These are phyloP conservation scores for Manis javanica DNA, from an alignment of 2,797 vertebrate species.

Conservation along the genomic window DNA sequence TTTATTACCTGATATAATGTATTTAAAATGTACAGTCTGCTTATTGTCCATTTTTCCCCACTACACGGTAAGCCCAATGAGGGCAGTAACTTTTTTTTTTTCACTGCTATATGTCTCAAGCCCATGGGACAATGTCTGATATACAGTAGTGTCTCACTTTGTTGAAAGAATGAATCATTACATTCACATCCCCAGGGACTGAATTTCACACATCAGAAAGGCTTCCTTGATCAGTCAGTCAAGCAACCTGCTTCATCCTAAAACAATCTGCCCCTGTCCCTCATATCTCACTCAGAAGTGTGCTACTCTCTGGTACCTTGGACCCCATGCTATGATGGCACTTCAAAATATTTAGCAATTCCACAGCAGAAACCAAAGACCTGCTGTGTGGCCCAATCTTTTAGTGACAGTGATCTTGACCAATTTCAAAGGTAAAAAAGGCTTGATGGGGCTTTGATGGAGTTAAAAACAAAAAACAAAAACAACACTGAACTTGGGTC, in stretches of 20 bases:
- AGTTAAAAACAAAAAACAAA: not conserved
- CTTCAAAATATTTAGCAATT: not conserved
- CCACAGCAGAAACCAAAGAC: conserved; percentile 13
- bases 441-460: not conserved
- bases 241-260: not conserved
- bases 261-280: not conserved
- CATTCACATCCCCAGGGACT: not conserved
- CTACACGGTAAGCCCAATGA: not conserved
- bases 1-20: not conserved
- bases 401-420: not conserved
- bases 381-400: not conserved
- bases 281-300: not conserved
- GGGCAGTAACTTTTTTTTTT: not conserved
- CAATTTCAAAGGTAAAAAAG: conserved; percentile 26
- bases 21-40: conserved; percentile 13
- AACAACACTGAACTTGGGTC: not conserved
- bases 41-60: not conserved
- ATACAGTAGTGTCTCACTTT: not conserved
- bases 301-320: not conserved
- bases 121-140: not conserved
- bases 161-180: not conserved
- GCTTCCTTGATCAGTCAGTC: not conserved
- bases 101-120: not conserved
- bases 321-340: not conserved
- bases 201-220: not conserved